These are phyloP conservation scores for Eulemur coronatus DNA, from an alignment of 2,797 vertebrate genomes.

Conservation along the genomic window DNA sequence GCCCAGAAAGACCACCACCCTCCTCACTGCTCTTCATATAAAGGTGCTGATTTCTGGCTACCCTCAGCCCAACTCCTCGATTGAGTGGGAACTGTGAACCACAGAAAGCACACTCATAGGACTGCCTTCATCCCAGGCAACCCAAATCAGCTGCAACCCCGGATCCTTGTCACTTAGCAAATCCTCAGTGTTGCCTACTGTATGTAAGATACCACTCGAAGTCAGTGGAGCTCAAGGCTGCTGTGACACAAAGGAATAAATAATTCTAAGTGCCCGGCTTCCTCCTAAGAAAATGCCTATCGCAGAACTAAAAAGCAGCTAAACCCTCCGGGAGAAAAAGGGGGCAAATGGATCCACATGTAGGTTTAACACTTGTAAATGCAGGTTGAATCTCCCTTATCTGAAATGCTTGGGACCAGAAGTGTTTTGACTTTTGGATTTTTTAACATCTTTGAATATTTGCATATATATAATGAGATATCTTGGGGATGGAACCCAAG, in stretches of 20 bases:
- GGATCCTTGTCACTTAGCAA: background rate
- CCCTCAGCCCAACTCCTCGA: background rate
- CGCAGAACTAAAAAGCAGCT: background rate
- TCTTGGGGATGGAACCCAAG: background rate
- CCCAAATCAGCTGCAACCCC: background rate
- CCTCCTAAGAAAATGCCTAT: background rate
- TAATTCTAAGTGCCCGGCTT: background rate
- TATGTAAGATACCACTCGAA: background rate
- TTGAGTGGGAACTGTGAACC: background rate
- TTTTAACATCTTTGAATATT: background rate
- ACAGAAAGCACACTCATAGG: background rate
- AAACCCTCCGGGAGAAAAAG: background rate
- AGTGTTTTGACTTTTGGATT: background rate
- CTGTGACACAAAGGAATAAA: background rate
- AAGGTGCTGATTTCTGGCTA: background rate
- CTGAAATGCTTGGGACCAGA: background rate
- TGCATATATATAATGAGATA: background rate
- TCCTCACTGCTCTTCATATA: background rate
- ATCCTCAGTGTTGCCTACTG: background rate
- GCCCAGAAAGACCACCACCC: background rate
- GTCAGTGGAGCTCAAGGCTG: background rate
- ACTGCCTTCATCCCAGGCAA: background rate
- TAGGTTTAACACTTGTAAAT: background rate
- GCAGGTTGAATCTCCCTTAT: background rate
- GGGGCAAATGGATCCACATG: background rate